phyloP scores from a whole-genome alignment of 2,888 invertebrate species.

The Onchidella celtica region DNA sequence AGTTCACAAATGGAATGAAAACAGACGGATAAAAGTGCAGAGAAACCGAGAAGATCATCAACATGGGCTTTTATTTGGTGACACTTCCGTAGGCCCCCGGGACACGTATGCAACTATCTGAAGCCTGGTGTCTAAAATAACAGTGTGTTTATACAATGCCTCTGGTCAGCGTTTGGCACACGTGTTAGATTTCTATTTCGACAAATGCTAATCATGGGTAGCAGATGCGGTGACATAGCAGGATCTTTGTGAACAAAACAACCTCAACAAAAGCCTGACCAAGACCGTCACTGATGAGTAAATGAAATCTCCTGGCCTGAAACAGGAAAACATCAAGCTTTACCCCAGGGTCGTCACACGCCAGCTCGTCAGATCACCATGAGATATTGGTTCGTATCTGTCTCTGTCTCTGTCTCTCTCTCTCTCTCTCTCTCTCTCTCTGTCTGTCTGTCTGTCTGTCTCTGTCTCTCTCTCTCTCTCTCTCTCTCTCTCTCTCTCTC shows the following conservation, averaged over 20 bases:
- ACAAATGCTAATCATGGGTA: background rate
- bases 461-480: slow-evolving; percentile 20
- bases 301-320: background rate
- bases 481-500: background rate
- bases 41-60: background rate
- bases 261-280: background rate
- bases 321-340: too few species aligned
- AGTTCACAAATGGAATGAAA: background rate
- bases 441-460: slow-evolving; percentile 40
- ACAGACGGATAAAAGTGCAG: background rate
- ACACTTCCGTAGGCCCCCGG: background rate
- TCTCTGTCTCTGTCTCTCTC: slow-evolving; percentile 34
- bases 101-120: background rate
- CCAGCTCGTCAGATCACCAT: background rate
- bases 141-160: background rate
- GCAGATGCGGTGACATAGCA: background rate
- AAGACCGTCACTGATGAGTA: background rate
- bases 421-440: slow-evolving; percentile 35
- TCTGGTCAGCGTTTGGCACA: background rate
- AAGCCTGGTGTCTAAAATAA: background rate
- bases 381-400: slow-evolving; percentile 26
- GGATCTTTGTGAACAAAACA: background rate
- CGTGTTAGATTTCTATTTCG: background rate
- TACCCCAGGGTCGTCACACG: too few species aligned
- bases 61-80: background rate